Evolutionary conservation across 1,140 invertebrate species (phyloP), one percentile per base, ranked within the genome.

Genomic region (Camponotus vicinus): DNA sequence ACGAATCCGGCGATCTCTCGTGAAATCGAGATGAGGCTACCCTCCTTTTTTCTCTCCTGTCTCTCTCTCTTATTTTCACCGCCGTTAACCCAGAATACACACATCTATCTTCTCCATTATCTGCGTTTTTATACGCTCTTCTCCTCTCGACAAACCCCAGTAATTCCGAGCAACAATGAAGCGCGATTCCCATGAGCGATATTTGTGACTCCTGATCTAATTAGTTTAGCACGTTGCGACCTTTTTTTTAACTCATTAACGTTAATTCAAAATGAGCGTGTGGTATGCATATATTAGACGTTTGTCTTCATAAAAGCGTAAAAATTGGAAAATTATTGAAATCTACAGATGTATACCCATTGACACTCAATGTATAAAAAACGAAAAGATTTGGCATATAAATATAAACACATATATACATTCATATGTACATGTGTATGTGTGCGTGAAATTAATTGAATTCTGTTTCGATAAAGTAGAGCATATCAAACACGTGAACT

Each of bases 31-130:
- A 64, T 45, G 34, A 55, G 32, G 37, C 86, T 75, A 32, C 21
- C 32, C 8, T 7, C 18, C 6, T 21, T 45, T 11, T 67, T 1
- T 67, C 52, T 57, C 11, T 21, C 21, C 21, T 27, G 27, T n/a
- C 9, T 70, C 5, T 73, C 8, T 27, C 9, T 32, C 21, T 64
- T 40, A 87, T 82, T 89, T 88, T 89, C 84, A 84, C 85, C 83
- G 85, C 55, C 73, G 73, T 85, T 85, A 85, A 85, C 82, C 82
- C 34, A 85, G 82, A 66, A 78, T 85, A 85, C 82, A 85, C 82
- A 52, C 71, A 59, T 45, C 32, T n/a, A 66, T 85, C 82, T 85
- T 78, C 45, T 52, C 73, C 21, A 66, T 78, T 78, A 85, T 64
- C 61, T 78, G 63, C 73, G 27, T 85, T 78, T 80, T 85, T 84